Evolutionary conservation across 2,888 invertebrate species (phyloP).

Genomic region (Spodoptera picta): DNA sequence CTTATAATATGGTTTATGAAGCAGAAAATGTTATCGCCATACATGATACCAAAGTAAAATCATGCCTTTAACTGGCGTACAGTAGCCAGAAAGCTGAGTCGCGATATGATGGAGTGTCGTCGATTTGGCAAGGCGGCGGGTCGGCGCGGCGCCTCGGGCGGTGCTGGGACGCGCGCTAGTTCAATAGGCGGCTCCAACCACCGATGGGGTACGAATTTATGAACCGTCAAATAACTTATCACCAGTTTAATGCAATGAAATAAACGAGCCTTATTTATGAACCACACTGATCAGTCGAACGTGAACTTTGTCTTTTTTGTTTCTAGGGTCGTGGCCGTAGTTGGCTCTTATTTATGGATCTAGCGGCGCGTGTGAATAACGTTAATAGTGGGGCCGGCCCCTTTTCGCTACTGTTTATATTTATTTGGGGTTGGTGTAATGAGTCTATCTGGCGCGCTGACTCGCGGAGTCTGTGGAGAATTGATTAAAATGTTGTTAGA

Average conservation of each 20-base stretch:
- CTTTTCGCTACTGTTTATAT: conserved; percentile 87
- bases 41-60: conserved; percentile 72
- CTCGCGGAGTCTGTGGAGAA: conserved; percentile 88
- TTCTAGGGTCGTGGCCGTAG: conserved; percentile 78
- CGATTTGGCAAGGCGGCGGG: conserved; percentile 82
- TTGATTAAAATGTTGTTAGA: conserved; percentile 88
- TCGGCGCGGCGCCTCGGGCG: conserved; percentile 76
- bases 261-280: conserved; percentile 86
- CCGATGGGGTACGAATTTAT: conserved; percentile 83
- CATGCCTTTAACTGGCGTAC: conserved; percentile 74
- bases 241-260: conserved; percentile 87
- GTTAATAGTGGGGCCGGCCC: conserved; percentile 85
- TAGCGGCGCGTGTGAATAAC: conserved; percentile 87
- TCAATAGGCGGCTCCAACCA: conserved; percentile 69
- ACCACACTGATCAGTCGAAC: conserved; percentile 81
- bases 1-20: conserved; percentile 67
- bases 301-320: conserved; percentile 82
- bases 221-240: conserved; percentile 88
- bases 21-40: conserved; percentile 79
- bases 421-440: conserved; percentile 87
- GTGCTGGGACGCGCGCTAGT: conserved; percentile 69
- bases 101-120: conserved; percentile 76
- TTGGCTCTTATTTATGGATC: conserved; percentile 85
- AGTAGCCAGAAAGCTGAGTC: conserved; percentile 80
- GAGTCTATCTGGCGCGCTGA: conserved; percentile 87